These are phyloP conservation scores for Halictus ligatus DNA, from an alignment of 2,888 invertebrate genomes.

Conservation along the genomic window DNA sequence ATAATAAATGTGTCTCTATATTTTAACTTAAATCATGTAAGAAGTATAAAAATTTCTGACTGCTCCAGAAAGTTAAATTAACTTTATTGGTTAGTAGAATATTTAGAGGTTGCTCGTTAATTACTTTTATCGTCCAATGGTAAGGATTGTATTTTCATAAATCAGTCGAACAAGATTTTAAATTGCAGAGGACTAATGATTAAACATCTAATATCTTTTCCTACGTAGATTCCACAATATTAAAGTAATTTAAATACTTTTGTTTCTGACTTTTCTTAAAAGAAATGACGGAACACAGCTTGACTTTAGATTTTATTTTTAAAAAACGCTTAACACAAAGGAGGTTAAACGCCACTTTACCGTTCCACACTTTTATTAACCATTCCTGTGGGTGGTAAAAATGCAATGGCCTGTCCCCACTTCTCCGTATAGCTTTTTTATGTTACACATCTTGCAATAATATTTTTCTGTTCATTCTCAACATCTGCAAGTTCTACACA, in stretches of 20 bases:
- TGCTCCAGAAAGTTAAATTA: not conserved
- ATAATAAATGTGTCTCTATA: not conserved
- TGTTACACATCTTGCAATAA: not conserved
- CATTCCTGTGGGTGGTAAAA: not conserved
- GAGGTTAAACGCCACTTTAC: not conserved
- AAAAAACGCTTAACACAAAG: not conserved
- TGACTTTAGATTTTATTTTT: not conserved
- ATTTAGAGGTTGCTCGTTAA: not conserved
- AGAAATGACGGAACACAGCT: not conserved
- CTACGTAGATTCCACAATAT: not conserved
- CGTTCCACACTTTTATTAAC: not conserved
- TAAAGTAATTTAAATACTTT: not conserved
- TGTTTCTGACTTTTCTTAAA: not conserved
- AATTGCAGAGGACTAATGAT: not conserved
- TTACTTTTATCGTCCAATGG: too few relatives aligned
- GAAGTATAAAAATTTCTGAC: not conserved
- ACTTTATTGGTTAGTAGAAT: not conserved
- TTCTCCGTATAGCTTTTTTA: not conserved
- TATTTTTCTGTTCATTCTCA: not conserved
- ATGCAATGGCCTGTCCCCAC: not conserved
- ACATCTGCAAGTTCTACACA: not conserved
- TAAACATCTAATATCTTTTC: not conserved
- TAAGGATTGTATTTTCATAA: too few relatives aligned
- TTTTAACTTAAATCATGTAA: not conserved
- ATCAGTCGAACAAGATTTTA: too few relatives aligned